These are phyloP conservation scores for Eumaeus atala DNA, from an alignment of 1,140 invertebrate species.

Conservation along the genomic window DNA sequence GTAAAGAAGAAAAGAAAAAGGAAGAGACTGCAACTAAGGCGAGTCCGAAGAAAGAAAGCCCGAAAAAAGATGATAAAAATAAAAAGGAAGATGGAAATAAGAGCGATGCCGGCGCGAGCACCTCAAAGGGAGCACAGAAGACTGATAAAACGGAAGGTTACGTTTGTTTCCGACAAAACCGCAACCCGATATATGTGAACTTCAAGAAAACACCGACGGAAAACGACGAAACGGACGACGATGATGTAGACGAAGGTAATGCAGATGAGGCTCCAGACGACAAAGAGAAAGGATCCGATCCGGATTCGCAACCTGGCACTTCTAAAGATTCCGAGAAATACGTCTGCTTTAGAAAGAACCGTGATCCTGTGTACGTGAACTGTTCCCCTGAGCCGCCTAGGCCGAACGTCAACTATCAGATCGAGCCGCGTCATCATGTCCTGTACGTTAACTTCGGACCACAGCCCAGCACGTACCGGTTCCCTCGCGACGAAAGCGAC, in stretches of 20 bases:
- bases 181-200: conserved; percentile 6
- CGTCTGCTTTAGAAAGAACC: conserved; percentile 23
- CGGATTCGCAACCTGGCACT: conserved; percentile 21
- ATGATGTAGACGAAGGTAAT: conserved; percentile 9
- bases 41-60: neutral
- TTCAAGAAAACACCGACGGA: neutral
- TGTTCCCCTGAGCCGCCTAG: conserved; percentile 14
- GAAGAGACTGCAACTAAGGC: neutral
- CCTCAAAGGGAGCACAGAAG: neutral
- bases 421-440: conserved; percentile 32
- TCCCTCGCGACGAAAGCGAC: conserved; percentile 22
- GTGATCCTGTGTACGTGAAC: conserved; percentile 25
- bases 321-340: conserved; percentile 20
- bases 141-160: neutral
- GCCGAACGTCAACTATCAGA: conserved; percentile 24
- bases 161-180: conserved; percentile 13
- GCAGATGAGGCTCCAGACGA: conserved; percentile 2
- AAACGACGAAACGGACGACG: conserved; percentile 6
- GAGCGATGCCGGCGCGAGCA: neutral
- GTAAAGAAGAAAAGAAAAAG: neutral
- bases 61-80: neutral
- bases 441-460: conserved; percentile 32
- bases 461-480: conserved; percentile 27
- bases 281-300: conserved; percentile 10
- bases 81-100: neutral